These are phyloP conservation scores for Hydrozoanthus gracilis DNA, from an alignment of 92 coral and sea anemone species.

Conservation along the genomic window DNA sequence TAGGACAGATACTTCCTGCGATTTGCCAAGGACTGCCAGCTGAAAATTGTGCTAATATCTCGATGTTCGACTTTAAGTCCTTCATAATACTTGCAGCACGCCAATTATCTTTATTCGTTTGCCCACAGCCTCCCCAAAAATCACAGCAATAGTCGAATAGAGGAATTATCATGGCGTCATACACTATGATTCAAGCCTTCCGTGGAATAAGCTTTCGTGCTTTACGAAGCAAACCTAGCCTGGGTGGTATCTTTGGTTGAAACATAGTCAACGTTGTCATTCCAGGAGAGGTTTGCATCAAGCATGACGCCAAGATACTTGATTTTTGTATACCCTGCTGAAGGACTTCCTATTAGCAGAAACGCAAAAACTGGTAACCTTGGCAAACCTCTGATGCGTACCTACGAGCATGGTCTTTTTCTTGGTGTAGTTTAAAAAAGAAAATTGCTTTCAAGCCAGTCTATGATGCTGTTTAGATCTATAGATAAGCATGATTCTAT, in stretches of 20 bases:
- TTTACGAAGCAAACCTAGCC: constrained; percentile 60
- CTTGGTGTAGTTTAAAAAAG: constrained; percentile 36
- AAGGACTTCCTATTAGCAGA: constrained; percentile 20
- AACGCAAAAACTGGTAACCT: constrained; percentile 45
- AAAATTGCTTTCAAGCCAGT: constrained; percentile 45
- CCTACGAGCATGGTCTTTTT: constrained; percentile 54
- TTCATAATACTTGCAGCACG: constrained; percentile 31
- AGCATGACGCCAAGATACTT: constrained; percentile 62
- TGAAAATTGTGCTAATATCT: background rate
- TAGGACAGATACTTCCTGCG: background rate
- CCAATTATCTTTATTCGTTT: background rate
- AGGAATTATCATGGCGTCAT: constrained; percentile 55
- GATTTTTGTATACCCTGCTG: constrained; percentile 55
- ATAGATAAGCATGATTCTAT: constrained; percentile 39
- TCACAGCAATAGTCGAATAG: constrained; percentile 41
- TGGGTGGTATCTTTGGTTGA: constrained; percentile 42
- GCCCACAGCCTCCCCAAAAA: constrained; percentile 29
- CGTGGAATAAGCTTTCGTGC: constrained; percentile 50
- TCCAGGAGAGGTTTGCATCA: constrained; percentile 60
- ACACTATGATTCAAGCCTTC: constrained; percentile 60
- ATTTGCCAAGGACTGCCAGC: background rate
- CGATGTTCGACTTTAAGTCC: background rate
- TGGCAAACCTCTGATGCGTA: constrained; percentile 54
- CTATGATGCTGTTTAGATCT: constrained; percentile 40
- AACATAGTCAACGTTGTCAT: constrained; percentile 46